phyloP scores from a whole-genome alignment of 2,113 vertebrate species.

The Carettochelys insculpta region DNA sequence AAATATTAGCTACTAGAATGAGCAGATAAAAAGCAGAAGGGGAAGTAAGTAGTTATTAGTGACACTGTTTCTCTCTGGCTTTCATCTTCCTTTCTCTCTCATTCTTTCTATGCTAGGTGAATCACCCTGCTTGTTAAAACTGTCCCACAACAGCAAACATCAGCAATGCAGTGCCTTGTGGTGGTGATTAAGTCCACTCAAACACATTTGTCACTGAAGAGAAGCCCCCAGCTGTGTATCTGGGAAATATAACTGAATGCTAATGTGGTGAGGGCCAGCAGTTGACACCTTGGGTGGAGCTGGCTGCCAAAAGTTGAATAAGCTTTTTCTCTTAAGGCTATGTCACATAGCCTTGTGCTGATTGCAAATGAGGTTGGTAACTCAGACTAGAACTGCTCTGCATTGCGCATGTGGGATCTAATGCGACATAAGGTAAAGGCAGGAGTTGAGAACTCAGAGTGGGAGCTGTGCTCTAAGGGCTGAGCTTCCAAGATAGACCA shows the following conservation, averaged over 20 bases:
- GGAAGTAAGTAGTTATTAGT: neutral
- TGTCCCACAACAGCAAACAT: conserved; percentile 49
- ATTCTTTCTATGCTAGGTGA: conserved; percentile 5
- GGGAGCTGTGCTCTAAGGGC: neutral
- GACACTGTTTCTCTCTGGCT: neutral
- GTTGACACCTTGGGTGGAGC: conserved; percentile 29
- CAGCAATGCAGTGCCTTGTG: conserved; percentile 58
- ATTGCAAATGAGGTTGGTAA: neutral
- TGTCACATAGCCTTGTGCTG: neutral
- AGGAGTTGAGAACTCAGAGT: neutral
- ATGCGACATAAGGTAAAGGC: neutral
- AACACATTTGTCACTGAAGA: conserved; percentile 70
- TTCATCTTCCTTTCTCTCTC: neutral
- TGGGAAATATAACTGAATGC: conserved; percentile 70
- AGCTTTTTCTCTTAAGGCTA: neutral
- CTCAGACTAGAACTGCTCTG: neutral
- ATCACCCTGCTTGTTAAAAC: conserved; percentile 59
- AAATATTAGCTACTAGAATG: neutral
- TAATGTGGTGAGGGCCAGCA: conserved; percentile 55
- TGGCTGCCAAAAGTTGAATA: neutral
- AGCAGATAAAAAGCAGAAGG: neutral
- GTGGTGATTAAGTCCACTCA: conserved; percentile 69
- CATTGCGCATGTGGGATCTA: neutral
- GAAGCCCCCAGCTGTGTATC: conserved; percentile 69
- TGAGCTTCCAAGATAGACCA: neutral